Conservation (phyloP, 2,797 vertebrate genomes). For the Urosaurus nigricauda region DNA sequence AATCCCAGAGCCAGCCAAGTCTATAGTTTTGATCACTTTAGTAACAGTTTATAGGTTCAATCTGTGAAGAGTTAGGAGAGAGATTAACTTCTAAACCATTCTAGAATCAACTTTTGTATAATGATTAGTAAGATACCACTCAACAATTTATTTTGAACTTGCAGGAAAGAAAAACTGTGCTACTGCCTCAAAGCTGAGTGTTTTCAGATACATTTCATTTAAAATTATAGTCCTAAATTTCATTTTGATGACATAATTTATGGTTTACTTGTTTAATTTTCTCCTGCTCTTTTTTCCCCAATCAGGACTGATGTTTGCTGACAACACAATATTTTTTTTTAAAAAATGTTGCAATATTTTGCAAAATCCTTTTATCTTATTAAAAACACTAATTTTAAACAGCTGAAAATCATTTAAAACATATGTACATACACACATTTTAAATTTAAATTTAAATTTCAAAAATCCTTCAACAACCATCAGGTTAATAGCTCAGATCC, state of each 20-base stretch:
- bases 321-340: no score
- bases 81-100: neutral
- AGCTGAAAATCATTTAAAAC: no score
- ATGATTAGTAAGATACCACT: neutral
- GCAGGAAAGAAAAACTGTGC: constrained; percentile 42
- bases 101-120: neutral
- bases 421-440: no score
- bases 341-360: no score
- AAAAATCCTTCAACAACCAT: no score
- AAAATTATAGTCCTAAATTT: constrained; percentile 53
- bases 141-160: neutral
- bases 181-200: constrained; percentile 41
- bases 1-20: no score
- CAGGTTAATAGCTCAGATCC: no score
- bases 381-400: no score
- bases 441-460: no score
- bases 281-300: no score
- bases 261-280: neutral
- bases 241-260: neutral
- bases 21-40: neutral
- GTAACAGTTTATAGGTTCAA: neutral
- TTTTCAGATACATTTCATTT: constrained; percentile 58
- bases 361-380: no score
- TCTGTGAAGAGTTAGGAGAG: neutral
- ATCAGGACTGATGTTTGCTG: no score